Conservation (phyloP, 2,797 vertebrate genomes). For the Octomys mimax region DNA sequence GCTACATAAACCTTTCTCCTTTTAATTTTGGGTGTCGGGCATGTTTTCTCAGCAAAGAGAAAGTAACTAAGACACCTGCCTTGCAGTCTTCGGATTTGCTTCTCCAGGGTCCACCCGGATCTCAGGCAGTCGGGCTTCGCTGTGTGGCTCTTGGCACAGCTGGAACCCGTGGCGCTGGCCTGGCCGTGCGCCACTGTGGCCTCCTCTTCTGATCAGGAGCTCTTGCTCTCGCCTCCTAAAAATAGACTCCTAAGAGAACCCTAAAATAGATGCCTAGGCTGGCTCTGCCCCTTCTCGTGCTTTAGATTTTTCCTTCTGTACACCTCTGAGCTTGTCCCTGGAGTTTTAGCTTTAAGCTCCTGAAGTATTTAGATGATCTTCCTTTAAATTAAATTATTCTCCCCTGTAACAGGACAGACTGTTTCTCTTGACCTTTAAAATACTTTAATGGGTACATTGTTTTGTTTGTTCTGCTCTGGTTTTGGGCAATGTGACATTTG, state of each 20-base stretch:
- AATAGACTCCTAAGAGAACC: background rate
- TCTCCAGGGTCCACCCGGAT: background rate
- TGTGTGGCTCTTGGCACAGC: background rate
- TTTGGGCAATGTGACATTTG: conserved; percentile 36
- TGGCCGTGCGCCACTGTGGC: accelerated
- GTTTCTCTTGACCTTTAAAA: conserved; percentile 61
- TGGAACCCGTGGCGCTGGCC: background rate
- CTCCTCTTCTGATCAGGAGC: background rate
- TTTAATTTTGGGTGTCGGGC: background rate
- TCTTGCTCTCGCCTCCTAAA: conserved; percentile 22
- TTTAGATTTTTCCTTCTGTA: background rate
- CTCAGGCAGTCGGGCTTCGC: background rate
- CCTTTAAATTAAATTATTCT: conserved; percentile 29
- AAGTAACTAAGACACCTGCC: too few relatives aligned
- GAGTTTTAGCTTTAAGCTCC: conserved; percentile 34
- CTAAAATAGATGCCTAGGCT: background rate
- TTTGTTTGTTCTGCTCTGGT: conserved; percentile 24
- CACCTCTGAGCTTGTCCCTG: conserved; percentile 12
- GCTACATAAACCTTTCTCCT: background rate
- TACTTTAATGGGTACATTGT: background rate
- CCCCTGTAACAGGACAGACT: background rate
- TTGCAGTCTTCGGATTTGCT: background rate
- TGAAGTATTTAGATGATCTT: conserved; percentile 22
- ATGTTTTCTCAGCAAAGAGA: background rate
- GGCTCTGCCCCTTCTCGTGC: background rate